phyloP scores from a whole-genome alignment of 2,797 vertebrate genomes.

The Hypotaenidia philippensis region DNA sequence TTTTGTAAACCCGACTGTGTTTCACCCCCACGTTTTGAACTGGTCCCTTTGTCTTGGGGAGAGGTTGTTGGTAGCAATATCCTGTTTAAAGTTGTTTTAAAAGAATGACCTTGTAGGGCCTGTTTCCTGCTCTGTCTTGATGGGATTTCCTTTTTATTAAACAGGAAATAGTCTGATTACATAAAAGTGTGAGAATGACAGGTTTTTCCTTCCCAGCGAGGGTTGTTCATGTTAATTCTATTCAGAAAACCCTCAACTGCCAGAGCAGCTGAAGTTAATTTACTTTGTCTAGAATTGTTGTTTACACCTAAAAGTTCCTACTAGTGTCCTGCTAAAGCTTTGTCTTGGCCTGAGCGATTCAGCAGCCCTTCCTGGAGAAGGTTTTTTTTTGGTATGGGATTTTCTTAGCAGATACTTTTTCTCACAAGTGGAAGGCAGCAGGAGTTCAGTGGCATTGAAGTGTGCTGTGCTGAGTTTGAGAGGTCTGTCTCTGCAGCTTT shows the following conservation, averaged over 20 bases:
- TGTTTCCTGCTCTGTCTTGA: slow-evolving; percentile 59
- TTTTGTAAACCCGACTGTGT: not conserved
- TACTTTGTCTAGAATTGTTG: slow-evolving; percentile 28
- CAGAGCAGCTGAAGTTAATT: slow-evolving; percentile 59
- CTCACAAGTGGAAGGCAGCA: slow-evolving; percentile 10
- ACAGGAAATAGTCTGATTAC: slow-evolving; percentile 68
- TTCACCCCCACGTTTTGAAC: not conserved
- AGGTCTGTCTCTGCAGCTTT: not conserved
- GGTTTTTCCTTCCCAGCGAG: slow-evolving; percentile 55
- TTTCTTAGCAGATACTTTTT: not conserved
- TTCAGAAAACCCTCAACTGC: slow-evolving; percentile 33
- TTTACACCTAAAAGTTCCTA: slow-evolving; percentile 55
- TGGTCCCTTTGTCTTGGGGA: slow-evolving; percentile 41
- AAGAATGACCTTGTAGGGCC: slow-evolving; percentile 65
- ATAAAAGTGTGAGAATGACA: slow-evolving; percentile 72
- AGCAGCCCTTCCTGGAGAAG: slow-evolving; percentile 2
- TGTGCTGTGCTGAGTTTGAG: not conserved
- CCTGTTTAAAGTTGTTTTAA: slow-evolving; percentile 65
- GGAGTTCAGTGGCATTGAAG: not conserved
- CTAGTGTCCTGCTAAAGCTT: not conserved
- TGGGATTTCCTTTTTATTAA: slow-evolving; percentile 72
- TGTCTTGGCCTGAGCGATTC: not conserved
- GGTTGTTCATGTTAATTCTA: slow-evolving; percentile 49
- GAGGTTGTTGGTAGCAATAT: slow-evolving; percentile 67
- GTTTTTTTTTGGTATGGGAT: not conserved